Conservation (phyloP, 2,888 invertebrate species). For the Scaptomyza caliginosa region DNA sequence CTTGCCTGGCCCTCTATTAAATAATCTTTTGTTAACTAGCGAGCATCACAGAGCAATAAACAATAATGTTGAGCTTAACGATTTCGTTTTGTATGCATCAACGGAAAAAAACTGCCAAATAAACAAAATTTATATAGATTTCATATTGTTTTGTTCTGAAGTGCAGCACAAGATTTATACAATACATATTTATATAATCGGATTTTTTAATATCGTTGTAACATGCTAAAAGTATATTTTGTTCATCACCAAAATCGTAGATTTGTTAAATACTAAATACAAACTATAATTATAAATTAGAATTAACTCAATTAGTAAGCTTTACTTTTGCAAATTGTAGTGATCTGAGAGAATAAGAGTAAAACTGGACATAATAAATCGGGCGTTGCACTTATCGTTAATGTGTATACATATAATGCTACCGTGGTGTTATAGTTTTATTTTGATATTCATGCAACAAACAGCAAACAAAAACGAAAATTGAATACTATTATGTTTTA, state of each 20-base stretch:
- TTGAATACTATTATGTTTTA: conserved; percentile 21
- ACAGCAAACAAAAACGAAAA: conserved; percentile 2
- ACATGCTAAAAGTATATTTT: conserved; percentile 11
- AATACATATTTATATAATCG: conserved; percentile 4
- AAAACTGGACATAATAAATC: conserved; percentile 26
- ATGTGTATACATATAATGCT: neutral
- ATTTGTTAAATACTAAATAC: conserved; percentile 12
- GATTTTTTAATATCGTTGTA: conserved; percentile 10
- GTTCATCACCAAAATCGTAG: conserved; percentile 7
- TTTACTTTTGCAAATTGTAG: conserved; percentile 77
- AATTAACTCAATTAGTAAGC: conserved; percentile 64
- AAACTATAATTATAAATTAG: conserved; percentile 39
- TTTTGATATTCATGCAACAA: conserved; percentile 28
- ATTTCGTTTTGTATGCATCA: conserved; percentile 15
- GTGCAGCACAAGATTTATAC: conserved; percentile 37
- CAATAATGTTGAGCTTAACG: conserved; percentile 3
- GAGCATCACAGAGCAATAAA: conserved; percentile 43
- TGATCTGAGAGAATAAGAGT: conserved; percentile 57
- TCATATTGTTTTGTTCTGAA: conserved; percentile 36
- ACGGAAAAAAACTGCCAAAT: conserved; percentile 50
- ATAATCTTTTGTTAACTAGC: conserved; percentile 14
- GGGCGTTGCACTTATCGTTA: conserved; percentile 18
- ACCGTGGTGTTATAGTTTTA: conserved; percentile 39
- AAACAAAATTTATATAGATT: conserved; percentile 17
- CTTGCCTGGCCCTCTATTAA: conserved; percentile 23